Evolutionary conservation across 2,113 vertebrate genomes (phyloP), one percentile per base, ranked within the genome.

Genomic region (Taxidea taxus): DNA sequence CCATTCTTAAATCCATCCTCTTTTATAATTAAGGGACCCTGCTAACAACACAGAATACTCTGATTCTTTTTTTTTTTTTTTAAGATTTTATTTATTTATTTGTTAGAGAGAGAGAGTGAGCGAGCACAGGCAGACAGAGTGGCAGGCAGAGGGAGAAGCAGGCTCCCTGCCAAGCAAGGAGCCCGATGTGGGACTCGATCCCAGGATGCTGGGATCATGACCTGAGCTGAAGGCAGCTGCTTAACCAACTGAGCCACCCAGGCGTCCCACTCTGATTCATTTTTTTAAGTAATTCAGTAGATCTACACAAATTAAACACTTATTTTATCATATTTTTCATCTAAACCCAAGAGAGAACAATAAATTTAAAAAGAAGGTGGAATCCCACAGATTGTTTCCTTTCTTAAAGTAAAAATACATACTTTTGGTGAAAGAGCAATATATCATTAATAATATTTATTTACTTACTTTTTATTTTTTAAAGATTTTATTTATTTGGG

Each of bases 1-100:
- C 54, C 70, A 68, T 11, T 85, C 20, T 87, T 62, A 62, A 89
- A 77, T 68, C 66, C 56, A 56, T 62, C 31, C 54, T 1, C 74
- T 94, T 94, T 34, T 78, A 3, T 95, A 88, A 96, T 82, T 83
- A 78, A 78, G 68, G 94, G 31, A 7, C 90, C 68, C 90, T 94
- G 92, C 60, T 96, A 58, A 88, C 82, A 94, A 91, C 89, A 74
- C 91, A 95, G 91, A 97, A 93, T n/a, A n/a, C n/a, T 87, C 20
- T 80, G 56, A 83, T 54, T 90, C 44, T 86, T 37, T 96, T n/a
- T n/a, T 85, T 87, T 51, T n/a, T n/a, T n/a, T n/a, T n/a, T n/a
- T n/a, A n/a, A n/a, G n/a, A n/a, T n/a, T n/a, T n/a, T n/a, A n/a
- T n/a, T n/a, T n/a, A n/a, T n/a, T n/a, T n/a, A n/a, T n/a, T n/a